Evolutionary conservation across 2,113 vertebrate genomes (phyloP).

Genomic region (Ameiurus melas): DNA sequence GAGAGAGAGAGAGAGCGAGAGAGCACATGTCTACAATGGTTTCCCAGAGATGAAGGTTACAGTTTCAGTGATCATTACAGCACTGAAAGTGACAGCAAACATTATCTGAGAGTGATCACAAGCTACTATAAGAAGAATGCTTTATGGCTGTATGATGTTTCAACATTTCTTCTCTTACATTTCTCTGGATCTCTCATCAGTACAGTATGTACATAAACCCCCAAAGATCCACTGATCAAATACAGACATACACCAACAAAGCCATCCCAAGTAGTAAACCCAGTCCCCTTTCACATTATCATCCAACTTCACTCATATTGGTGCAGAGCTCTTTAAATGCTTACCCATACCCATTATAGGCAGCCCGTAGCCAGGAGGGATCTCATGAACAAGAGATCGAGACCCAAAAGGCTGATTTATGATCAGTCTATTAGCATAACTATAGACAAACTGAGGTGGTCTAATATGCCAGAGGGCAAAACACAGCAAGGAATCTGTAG

Average conservation of each 20-base stretch:
- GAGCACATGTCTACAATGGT: neutral
- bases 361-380: constrained; percentile 27
- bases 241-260: neutral
- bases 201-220: neutral
- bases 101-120: constrained; percentile 74
- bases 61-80: constrained; percentile 75
- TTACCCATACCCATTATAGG: constrained; percentile 21
- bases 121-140: constrained; percentile 68
- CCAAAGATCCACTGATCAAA: neutral
- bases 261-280: neutral
- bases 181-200: neutral
- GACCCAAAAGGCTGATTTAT: constrained; percentile 38
- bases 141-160: constrained; percentile 38
- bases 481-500: constrained; percentile 24
- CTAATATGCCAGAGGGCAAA: constrained; percentile 55
- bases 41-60: constrained; percentile 67
- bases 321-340: neutral
- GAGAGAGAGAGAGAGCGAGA: neutral
- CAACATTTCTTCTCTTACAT: neutral
- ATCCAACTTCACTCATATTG: neutral
- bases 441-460: constrained; percentile 51
- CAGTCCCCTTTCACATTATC: neutral
- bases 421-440: constrained; percentile 55
- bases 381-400: constrained; percentile 15
- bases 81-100: constrained; percentile 75